These are phyloP conservation scores for Drosophila mimetica DNA, from an alignment of 2,888 invertebrate species.

Conservation along the genomic window DNA sequence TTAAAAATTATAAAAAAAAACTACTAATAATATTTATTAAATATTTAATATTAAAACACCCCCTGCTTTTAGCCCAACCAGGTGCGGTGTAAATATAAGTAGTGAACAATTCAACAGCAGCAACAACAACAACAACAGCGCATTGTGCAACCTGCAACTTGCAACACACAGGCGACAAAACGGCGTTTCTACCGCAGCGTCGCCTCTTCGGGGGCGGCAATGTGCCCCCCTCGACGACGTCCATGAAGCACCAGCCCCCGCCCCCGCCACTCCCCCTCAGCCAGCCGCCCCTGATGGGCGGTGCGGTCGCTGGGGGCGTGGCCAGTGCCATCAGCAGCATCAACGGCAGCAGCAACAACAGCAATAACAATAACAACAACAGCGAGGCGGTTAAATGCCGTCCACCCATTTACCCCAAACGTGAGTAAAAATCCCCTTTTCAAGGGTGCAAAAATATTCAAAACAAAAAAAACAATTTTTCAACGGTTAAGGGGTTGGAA, in stretches of 20 bases:
- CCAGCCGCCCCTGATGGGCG: slow-evolving; percentile 58
- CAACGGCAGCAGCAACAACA: slow-evolving; percentile 49
- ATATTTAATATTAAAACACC: background rate
- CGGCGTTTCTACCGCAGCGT: slow-evolving; percentile 77
- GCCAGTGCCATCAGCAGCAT: slow-evolving; percentile 52
- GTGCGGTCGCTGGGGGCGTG: slow-evolving; percentile 31
- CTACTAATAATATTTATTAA: too few species aligned
- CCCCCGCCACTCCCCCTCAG: slow-evolving; percentile 56
- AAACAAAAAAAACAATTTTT: background rate
- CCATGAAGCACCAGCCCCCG: slow-evolving; percentile 49
- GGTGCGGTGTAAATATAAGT: slow-evolving; percentile 1
- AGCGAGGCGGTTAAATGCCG: slow-evolving; percentile 57
- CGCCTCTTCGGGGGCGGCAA: slow-evolving; percentile 71
- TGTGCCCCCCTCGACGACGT: slow-evolving; percentile 25
- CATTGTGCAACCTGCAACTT: slow-evolving; percentile 10
- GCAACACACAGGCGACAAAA: slow-evolving; percentile 54
- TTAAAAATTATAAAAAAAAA: background rate
- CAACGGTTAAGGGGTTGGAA: slow-evolving; percentile 1
- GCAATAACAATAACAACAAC: slow-evolving; percentile 25
- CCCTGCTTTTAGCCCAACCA: slow-evolving; percentile 7
- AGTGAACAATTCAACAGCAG: background rate
- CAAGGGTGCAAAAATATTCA: slow-evolving; percentile 7
- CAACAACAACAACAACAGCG: slow-evolving; percentile 1
- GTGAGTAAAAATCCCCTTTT: slow-evolving; percentile 57
- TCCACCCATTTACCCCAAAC: slow-evolving; percentile 77